Conservation (phyloP, 2,113 vertebrate species). For the Rhea americana region DNA sequence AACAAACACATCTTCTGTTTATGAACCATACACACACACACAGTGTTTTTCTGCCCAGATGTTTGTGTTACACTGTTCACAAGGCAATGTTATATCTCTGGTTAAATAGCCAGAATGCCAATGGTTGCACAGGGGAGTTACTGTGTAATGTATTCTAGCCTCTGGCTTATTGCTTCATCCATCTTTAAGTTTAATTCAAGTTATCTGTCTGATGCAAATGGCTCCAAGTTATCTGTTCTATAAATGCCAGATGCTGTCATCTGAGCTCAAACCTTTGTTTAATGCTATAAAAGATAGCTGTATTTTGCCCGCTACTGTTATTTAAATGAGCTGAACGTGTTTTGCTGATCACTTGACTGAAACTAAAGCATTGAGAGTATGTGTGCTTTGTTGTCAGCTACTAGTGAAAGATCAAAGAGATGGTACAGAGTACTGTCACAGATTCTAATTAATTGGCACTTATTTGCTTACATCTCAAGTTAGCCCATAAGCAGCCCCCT, state of each 20-base stretch:
- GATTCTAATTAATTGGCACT: conserved; percentile 39
- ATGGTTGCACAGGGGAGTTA: background rate
- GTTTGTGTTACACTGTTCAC: conserved; percentile 19
- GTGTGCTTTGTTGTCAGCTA: conserved; percentile 60
- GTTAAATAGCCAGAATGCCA: conserved; percentile 34
- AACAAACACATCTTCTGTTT: conserved; percentile 44
- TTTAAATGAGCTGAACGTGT: conserved; percentile 67
- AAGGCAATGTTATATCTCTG: conserved; percentile 22
- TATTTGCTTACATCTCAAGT: conserved; percentile 46
- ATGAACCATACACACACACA: background rate
- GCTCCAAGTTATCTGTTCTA: conserved; percentile 56
- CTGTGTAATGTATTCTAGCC: conserved; percentile 32
- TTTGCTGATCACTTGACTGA: conserved; percentile 60
- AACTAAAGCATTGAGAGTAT: conserved; percentile 55
- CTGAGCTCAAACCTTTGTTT: conserved; percentile 52
- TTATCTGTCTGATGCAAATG: conserved; percentile 56
- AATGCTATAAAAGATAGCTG: conserved; percentile 57
- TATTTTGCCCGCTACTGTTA: conserved; percentile 65
- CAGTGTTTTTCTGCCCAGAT: conserved; percentile 28
- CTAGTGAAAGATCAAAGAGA: conserved; percentile 39
- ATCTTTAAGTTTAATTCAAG: conserved; percentile 58
- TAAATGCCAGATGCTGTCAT: conserved; percentile 65
- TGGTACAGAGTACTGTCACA: background rate
- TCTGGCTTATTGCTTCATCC: conserved; percentile 38
- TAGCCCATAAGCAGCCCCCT: conserved; percentile 3